These are phyloP conservation scores for Sciurus carolinensis DNA, from an alignment of 2,797 vertebrate genomes.

Conservation along the genomic window DNA sequence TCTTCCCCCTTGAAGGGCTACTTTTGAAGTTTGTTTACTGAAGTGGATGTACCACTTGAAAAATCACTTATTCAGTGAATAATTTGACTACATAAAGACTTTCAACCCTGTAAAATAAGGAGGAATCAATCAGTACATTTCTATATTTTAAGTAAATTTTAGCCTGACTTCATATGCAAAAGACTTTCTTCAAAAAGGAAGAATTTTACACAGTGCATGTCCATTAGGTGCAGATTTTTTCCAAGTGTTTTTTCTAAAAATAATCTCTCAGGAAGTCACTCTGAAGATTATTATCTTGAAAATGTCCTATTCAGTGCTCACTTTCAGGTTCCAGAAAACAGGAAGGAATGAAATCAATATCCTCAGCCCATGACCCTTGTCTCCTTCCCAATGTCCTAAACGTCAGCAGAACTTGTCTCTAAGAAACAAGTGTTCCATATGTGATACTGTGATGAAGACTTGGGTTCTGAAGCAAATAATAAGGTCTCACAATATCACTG, in stretches of 20 bases:
- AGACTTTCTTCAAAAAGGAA: conserved; percentile 66
- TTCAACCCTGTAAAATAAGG: neutral
- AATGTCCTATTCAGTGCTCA: conserved; percentile 68
- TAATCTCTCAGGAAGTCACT: conserved; percentile 78
- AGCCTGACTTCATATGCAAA: conserved; percentile 67
- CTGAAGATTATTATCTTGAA: conserved; percentile 82
- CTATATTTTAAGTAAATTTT: conserved; percentile 47
- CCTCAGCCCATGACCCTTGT: neutral
- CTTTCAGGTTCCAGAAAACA: conserved; percentile 71
- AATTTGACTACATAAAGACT: conserved; percentile 10
- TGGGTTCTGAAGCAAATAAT: conserved; percentile 75
- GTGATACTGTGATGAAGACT: neutral
- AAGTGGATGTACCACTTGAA: neutral
- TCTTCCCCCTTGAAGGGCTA: neutral
- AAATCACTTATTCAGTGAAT: conserved; percentile 15
- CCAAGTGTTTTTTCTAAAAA: conserved; percentile 75
- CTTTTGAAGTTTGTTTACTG: conserved; percentile 31
- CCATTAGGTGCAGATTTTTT: conserved; percentile 80
- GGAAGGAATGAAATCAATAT: conserved; percentile 71
- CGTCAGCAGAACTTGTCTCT: conserved; percentile 74
- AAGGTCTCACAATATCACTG: conserved; percentile 65
- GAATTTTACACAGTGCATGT: conserved; percentile 58
- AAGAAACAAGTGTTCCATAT: conserved; percentile 58
- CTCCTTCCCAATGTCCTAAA: conserved; percentile 58
- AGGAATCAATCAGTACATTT: conserved; percentile 34